Conservation (phyloP, 1,140 invertebrate species). For the Brachionus rotundiformis region DNA sequence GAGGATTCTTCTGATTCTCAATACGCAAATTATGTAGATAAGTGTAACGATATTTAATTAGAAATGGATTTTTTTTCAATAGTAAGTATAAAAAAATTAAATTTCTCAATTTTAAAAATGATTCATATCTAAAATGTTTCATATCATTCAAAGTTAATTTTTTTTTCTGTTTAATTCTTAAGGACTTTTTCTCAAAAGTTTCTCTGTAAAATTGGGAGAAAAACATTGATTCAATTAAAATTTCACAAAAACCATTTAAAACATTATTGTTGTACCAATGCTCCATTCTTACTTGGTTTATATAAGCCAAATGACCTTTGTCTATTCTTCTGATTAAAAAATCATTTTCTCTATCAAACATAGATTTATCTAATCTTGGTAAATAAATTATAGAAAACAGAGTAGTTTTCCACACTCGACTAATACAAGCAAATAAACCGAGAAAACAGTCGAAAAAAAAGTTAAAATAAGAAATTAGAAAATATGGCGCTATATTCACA, state of each 20-base stretch:
- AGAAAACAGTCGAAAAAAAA: conserved; percentile 51
- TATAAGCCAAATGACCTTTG: conserved; percentile 34
- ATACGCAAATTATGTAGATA: not conserved
- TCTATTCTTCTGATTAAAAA: conserved; percentile 14
- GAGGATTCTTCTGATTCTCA: conserved; percentile 18
- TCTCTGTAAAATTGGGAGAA: not conserved
- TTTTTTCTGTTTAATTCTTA: too few relatives aligned
- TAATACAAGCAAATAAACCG: conserved; percentile 23
- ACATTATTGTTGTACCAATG: conserved; percentile 47
- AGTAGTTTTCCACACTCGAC: conserved; percentile 41
- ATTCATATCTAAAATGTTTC: conserved; percentile 3
- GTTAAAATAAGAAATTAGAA: conserved; percentile 29
- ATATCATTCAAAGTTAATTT: too few relatives aligned
- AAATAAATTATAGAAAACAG: conserved; percentile 17
- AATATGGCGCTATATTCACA: conserved; percentile 38
- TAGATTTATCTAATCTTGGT: conserved; percentile 29
- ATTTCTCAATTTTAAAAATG: conserved; percentile 32
- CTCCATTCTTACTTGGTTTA: conserved; percentile 49
- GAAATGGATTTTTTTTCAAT: not conserved
- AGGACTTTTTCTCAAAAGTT: not conserved
- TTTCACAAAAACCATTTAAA: conserved; percentile 47
- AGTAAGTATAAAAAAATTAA: conserved; percentile 29
- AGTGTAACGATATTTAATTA: conserved; percentile 14
- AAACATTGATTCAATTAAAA: conserved; percentile 42
- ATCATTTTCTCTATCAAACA: conserved; percentile 17